Percentiles rank a stretch among this genome's conserved stretches.
These are phyloP conservation scores for Triplophysa rosa DNA, from an alignment of 2,113 vertebrate species.

Conservation along the genomic window DNA sequence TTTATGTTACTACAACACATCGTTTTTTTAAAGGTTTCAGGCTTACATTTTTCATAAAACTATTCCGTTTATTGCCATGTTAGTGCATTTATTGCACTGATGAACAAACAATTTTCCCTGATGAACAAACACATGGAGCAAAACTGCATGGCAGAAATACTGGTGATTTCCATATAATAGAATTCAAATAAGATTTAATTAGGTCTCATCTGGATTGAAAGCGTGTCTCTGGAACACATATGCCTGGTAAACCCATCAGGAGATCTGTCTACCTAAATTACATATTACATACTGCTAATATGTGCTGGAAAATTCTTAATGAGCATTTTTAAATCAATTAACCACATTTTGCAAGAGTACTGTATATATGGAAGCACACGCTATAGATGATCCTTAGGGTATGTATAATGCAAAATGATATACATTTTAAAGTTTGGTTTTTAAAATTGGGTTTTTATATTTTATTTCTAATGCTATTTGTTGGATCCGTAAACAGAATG, in stretches of 20 bases:
- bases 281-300: too few relatives aligned
- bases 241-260: background rate
- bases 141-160: conserved; percentile 56
- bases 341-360: too few relatives aligned
- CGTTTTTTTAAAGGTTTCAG: too few relatives aligned
- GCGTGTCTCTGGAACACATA: conserved; percentile 40
- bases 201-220: conserved; percentile 58
- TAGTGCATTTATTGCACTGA: background rate
- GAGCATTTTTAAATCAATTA: too few relatives aligned
- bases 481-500: too few relatives aligned
- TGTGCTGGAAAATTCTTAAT: too few relatives aligned
- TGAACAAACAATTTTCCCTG: conserved; percentile 57
- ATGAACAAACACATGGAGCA: conserved; percentile 54
- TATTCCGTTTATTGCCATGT: background rate
- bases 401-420: too few relatives aligned
- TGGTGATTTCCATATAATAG: conserved; percentile 67
- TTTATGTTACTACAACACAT: too few relatives aligned
- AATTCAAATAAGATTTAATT: conserved; percentile 69
- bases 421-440: background rate
- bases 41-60: too few relatives aligned
- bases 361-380: too few relatives aligned
- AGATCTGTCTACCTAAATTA: background rate
- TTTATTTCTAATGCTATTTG: background rate
- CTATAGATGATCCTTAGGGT: too few relatives aligned
- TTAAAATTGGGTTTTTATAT: background rate